Evolutionary conservation across 1,140 invertebrate species (phyloP), one percentile per base, ranked within the genome.

Genomic region (Physella acuta): DNA sequence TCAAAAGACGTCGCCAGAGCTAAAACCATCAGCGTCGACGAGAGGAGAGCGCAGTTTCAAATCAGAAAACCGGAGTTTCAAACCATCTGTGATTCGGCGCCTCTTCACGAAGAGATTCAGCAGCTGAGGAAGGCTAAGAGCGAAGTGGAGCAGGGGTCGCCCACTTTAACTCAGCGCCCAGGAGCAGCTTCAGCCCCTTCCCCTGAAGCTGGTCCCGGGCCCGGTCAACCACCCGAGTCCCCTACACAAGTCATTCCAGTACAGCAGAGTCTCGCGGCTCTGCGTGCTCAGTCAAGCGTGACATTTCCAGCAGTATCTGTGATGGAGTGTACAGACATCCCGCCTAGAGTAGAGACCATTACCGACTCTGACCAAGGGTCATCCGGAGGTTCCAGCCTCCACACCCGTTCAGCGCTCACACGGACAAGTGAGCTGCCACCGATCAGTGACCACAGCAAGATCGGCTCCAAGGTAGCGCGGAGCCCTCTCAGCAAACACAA

Each of bases 131-230:
- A 24, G 31, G 59, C 20, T 20, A 70, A 62, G 39, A 51, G 67
- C 71, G 70, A 68, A 75, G 70, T 75, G 76, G 70, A 71, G 58
- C 69, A 52, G 72, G 71, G 71, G 72, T 67, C 70, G 66, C 70
- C 70, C 70, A 68, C 69, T 73, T 67, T 73, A 70, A 61, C 52
- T 28, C 55, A 28, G 20, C 20, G 31, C 36, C 30, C 49, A 5
- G 58, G 65, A 52, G 34, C 30, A 53, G 51, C 73, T 8, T 51
- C 70, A 75, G 71, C 59, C 36, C 60, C 51, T 56, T 69, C 55
- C 34, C n/a, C 24, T 67, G 70, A 34, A 60, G 20, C 51, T 53
- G 31, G 30, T 56, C 37, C 58, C 60, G 17, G 34, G n/a, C 33
- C 53, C 16, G 20, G 20, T 20, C 53, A n/a, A 36, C 11, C 49